Conservation (phyloP, 1,140 invertebrate species). For the Sitobion miscanthi region DNA sequence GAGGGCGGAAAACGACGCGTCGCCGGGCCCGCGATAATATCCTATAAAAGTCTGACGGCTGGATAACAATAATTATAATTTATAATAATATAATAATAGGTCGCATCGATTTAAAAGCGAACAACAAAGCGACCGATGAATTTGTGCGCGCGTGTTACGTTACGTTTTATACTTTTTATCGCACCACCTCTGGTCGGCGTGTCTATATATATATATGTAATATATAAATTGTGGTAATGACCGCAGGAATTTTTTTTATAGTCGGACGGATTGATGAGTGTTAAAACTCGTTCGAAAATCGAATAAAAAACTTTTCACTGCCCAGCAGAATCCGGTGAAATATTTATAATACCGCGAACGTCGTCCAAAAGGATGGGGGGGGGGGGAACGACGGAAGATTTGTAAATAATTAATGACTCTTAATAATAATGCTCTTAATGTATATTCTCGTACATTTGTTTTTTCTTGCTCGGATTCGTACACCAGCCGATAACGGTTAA, state of each 20-base stretch:
- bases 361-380: neutral
- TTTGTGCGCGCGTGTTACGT: neutral
- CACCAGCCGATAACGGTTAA: neutral
- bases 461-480: neutral
- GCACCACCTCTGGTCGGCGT: too few species aligned
- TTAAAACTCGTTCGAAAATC: neutral
- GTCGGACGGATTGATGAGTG: neutral
- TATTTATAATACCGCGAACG: neutral
- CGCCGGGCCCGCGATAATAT: neutral
- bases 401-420: neutral
- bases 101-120: neutral
- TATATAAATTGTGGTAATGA: neutral
- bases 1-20: neutral
- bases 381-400: accelerated
- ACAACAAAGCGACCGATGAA: neutral
- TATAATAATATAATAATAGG: too few species aligned
- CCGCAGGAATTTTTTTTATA: neutral
- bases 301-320: neutral
- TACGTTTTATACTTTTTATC: neutral
- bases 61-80: neutral
- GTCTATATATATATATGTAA: neutral
- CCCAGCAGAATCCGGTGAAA: neutral
- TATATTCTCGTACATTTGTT: neutral
- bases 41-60: neutral
- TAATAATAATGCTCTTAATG: neutral